Conservation (phyloP, 1,140 invertebrate species). For the Tenebrio molitor region DNA sequence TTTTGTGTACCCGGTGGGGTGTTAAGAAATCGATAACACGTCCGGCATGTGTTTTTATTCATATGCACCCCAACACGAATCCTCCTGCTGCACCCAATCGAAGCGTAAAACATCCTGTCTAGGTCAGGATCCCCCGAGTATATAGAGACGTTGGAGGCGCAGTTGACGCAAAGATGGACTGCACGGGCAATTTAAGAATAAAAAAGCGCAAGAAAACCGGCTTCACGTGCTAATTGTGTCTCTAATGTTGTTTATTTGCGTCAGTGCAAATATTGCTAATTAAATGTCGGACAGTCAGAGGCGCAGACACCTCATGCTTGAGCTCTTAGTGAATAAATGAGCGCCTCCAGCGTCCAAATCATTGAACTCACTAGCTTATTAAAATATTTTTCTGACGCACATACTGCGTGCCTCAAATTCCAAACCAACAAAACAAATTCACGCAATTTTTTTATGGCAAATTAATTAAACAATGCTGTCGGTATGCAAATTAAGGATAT, state of each 20-base stretch:
- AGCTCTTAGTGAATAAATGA: constrained; percentile 11
- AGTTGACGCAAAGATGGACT: neutral
- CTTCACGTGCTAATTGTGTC: constrained; percentile 12
- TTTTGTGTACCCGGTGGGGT: constrained; percentile 24
- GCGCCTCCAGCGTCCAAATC: constrained; percentile 10
- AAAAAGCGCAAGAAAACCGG: constrained; percentile 11
- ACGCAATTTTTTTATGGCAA: no score
- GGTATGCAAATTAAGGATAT: no score
- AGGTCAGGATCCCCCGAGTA: constrained; percentile 29
- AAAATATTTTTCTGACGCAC: no score
- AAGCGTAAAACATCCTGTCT: constrained; percentile 22
- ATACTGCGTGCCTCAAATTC: no score
- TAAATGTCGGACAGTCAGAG: constrained; percentile 21
- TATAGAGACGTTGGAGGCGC: neutral
- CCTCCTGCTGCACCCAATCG: neutral
- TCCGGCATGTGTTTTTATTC: constrained; percentile 40
- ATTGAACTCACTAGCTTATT: neutral
- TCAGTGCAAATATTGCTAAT: constrained; percentile 32
- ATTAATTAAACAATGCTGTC: no score
- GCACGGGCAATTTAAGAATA: neutral
- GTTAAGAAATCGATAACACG: constrained; percentile 39
- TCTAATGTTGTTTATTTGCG: constrained; percentile 35
- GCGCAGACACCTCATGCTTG: constrained; percentile 3
- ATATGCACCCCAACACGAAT: constrained; percentile 17
- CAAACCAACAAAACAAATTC: no score